Conservation (phyloP, 2,888 invertebrate species). For the Villa cingulata region DNA sequence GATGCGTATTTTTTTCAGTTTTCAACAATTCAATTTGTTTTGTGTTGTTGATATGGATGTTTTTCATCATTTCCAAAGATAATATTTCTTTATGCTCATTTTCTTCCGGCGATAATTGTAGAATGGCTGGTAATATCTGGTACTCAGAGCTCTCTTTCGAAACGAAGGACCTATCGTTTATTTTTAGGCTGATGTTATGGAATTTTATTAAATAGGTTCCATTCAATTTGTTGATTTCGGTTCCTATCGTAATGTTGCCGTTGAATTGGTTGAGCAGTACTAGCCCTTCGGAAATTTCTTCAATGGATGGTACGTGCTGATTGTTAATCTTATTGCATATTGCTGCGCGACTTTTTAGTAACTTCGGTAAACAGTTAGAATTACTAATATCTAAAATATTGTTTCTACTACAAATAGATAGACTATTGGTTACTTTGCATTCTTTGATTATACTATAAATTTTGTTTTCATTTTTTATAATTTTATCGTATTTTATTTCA, state of each 20-base stretch:
- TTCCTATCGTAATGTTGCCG: background rate
- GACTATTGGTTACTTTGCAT: slow-evolving; percentile 1
- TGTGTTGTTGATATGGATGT: background rate
- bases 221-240: no score
- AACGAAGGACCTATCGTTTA: no score
- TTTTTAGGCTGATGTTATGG: background rate
- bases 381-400: slow-evolving; percentile 5
- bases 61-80: background rate
- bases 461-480: background rate
- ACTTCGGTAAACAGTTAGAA: background rate
- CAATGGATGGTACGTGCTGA: slow-evolving; percentile 1
- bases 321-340: slow-evolving; percentile 1
- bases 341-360: background rate
- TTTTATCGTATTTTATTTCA: slow-evolving; percentile 1
- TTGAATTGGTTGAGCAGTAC: background rate
- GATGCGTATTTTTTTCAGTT: no score
- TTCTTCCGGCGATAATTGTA: no score
- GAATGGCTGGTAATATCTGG: no score
- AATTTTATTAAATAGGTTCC: no score
- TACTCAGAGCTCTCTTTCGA: no score
- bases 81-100: background rate
- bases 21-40: background rate
- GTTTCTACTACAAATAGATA: slow-evolving; percentile 3
- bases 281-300: slow-evolving; percentile 4
- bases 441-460: background rate